Evolutionary conservation across 1,140 invertebrate genomes (phyloP).

Genomic region (Homarus americanus): DNA sequence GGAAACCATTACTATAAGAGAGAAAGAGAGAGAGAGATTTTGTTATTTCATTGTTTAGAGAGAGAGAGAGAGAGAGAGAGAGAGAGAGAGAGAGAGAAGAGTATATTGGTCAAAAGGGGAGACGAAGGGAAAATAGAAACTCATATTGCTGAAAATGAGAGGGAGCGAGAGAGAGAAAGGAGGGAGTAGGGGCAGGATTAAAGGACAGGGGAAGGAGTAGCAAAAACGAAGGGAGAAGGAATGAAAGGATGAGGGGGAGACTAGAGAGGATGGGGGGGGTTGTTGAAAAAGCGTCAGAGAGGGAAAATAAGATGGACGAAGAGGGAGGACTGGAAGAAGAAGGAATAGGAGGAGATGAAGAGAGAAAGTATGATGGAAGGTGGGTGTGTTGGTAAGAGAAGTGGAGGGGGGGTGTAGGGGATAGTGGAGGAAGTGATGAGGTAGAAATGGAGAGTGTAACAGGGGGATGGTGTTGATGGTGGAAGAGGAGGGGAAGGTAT

Average conservation of each 20-base stretch:
- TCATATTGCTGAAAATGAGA: background rate
- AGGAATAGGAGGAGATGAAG: too few species aligned
- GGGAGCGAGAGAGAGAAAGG: background rate
- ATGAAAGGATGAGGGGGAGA: background rate
- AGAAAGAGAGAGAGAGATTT: background rate
- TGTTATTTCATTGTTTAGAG: background rate
- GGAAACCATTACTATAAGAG: conserved; percentile 23
- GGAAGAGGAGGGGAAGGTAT: too few species aligned
- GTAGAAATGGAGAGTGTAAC: too few species aligned
- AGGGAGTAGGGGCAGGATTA: background rate
- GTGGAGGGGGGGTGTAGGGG: too few species aligned
- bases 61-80: background rate
- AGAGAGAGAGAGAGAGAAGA: background rate
- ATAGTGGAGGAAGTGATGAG: too few species aligned
- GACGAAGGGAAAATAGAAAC: background rate
- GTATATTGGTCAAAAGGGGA: background rate
- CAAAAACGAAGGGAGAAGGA: too few species aligned
- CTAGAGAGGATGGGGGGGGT: background rate
- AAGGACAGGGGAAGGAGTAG: too few species aligned
- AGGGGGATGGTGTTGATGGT: too few species aligned
- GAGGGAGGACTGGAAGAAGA: background rate
- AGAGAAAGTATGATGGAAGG: too few species aligned
- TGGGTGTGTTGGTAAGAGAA: too few species aligned
- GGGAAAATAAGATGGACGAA: background rate
- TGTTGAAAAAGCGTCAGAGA: background rate